A percentile compares a stretch with the other conserved stretches of the same genome.
Evolutionary conservation across 2,113 vertebrate genomes (phyloP).

Genomic region (Geothlypis trichas): DNA sequence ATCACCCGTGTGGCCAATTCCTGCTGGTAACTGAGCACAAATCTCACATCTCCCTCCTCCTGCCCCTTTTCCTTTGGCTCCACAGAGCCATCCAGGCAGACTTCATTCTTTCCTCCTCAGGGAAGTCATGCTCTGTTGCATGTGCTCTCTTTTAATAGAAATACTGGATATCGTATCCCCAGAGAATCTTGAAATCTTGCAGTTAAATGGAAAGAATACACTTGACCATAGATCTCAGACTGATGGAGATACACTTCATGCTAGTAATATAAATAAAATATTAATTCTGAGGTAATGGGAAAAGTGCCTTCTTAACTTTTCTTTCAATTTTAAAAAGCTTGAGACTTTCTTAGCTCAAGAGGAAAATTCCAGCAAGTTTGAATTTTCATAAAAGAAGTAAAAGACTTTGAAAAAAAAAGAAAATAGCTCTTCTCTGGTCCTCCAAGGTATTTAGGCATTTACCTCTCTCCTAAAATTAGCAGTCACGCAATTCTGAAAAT

Average conservation of each 20-base stretch:
- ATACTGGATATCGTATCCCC: conserved; percentile 14
- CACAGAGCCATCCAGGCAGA: not conserved
- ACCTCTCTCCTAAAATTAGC: not conserved
- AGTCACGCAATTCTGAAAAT: not conserved
- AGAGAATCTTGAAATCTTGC: conserved; percentile 24
- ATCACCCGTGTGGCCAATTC: accelerated
- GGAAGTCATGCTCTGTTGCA: not conserved
- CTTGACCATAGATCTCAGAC: conserved; percentile 5
- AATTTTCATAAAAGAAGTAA: not conserved
- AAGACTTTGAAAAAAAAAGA: not conserved
- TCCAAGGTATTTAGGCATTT: not conserved
- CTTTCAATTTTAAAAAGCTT: not conserved
- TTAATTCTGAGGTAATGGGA: conserved; percentile 17
- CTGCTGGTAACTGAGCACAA: not conserved
- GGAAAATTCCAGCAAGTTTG: not conserved
- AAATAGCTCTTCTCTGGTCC: not conserved
- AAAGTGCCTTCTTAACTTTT: conserved; percentile 21
- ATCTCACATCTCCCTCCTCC: not conserved
- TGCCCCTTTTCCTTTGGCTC: not conserved
- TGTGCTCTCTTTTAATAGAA: conserved; percentile 18
- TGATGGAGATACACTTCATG: conserved; percentile 16
- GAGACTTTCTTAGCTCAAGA: not conserved
- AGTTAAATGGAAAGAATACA: conserved; percentile 44
- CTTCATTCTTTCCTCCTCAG: not conserved
- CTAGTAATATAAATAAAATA: conserved; percentile 54